Evolutionary conservation across 2,888 invertebrate genomes (phyloP).

Genomic region (Spodoptera picta): DNA sequence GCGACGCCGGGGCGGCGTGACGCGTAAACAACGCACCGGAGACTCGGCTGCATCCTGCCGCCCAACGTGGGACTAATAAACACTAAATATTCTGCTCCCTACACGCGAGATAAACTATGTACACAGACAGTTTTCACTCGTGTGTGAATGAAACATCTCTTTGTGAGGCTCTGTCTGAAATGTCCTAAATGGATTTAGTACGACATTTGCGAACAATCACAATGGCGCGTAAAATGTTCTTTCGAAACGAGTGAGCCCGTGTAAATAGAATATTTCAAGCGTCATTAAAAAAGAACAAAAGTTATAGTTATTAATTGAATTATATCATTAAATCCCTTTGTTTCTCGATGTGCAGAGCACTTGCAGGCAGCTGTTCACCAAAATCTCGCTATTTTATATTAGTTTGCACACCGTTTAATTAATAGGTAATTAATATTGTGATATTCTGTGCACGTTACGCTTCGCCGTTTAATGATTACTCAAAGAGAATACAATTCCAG

Average conservation of each 20-base stretch:
- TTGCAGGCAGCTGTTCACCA: conserved; percentile 7
- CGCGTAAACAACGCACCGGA: conserved; percentile 63
- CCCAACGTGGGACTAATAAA: conserved; percentile 53
- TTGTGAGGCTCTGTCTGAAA: conserved; percentile 17
- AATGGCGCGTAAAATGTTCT: conserved; percentile 1
- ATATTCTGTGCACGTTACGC: conserved; percentile 34
- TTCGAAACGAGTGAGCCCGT: conserved; percentile 1
- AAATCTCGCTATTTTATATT: conserved; percentile 17
- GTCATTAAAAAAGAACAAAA: too few relatives aligned
- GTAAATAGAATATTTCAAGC: neutral
- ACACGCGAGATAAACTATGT: conserved; percentile 22
- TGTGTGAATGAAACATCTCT: conserved; percentile 46
- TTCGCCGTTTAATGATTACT: conserved; percentile 38
- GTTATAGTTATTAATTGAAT: too few relatives aligned
- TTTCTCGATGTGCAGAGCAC: conserved; percentile 2
- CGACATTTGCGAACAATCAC: conserved; percentile 9
- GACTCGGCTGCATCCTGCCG: conserved; percentile 51
- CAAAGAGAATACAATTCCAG: conserved; percentile 32
- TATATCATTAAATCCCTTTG: neutral
- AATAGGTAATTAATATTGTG: conserved; percentile 49
- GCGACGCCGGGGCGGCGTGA: conserved; percentile 58
- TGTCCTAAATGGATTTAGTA: conserved; percentile 25
- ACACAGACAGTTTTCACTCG: conserved; percentile 31
- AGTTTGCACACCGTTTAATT: conserved; percentile 43
- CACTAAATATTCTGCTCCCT: conserved; percentile 44